phyloP scores from a whole-genome alignment of 2,888 invertebrate genomes.

The Tromatobia lineatoria region DNA sequence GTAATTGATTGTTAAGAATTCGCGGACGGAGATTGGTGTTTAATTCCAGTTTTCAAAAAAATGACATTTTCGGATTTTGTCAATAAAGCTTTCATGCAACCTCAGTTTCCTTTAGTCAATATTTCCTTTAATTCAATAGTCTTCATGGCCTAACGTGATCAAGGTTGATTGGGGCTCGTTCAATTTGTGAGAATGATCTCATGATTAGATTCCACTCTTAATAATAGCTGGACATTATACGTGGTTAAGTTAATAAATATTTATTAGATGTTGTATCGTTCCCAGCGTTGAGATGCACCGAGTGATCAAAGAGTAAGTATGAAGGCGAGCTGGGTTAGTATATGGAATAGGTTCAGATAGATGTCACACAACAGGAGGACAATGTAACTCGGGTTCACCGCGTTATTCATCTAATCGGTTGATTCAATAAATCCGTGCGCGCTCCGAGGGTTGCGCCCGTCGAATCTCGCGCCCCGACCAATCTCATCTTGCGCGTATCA shows the following conservation, averaged over 20 bases:
- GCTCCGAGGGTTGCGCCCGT: conserved; percentile 76
- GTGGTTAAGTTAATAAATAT: conserved; percentile 44
- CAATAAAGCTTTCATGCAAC: no score
- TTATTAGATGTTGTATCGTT: conserved; percentile 43
- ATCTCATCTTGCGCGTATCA: conserved; percentile 69
- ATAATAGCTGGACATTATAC: conserved; percentile 8
- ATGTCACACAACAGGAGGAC: conserved; percentile 59
- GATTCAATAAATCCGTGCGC: conserved; percentile 85
- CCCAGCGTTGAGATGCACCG: conserved; percentile 15
- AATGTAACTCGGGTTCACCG: conserved; percentile 69
- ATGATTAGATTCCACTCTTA: conserved; percentile 27
- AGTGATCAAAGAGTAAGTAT: conserved; percentile 38
- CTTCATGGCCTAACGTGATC: conserved; percentile 15
- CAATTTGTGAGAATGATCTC: conserved; percentile 15
- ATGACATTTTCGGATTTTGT: no score
- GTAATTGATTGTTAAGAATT: no score
- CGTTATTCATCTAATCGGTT: conserved; percentile 83
- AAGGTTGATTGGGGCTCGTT: conserved; percentile 20
- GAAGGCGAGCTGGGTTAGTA: conserved; percentile 2
- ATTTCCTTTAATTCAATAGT: conserved; percentile 36
- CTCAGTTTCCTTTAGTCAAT: no score
- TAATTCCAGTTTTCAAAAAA: no score
- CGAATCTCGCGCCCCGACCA: conserved; percentile 73
- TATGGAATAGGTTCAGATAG: conserved; percentile 24
- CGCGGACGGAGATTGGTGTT: no score